phyloP scores from a whole-genome alignment of 2,113 vertebrate genomes.

The Pleuronectes platessa region DNA sequence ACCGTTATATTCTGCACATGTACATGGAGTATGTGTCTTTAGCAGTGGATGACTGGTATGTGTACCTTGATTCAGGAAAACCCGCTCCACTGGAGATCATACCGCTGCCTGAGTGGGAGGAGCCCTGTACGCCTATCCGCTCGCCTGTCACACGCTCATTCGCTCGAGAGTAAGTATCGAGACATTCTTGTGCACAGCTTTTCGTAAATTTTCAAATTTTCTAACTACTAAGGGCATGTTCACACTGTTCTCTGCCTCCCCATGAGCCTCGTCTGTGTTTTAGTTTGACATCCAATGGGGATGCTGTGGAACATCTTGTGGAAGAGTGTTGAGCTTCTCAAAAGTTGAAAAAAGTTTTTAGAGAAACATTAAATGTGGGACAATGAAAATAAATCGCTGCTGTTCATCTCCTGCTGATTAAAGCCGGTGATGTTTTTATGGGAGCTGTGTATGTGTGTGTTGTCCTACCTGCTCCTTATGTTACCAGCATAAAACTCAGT shows the following conservation, averaged over 20 bases:
- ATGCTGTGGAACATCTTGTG: not conserved
- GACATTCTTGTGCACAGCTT: not conserved
- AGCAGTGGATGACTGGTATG: constrained; percentile 31
- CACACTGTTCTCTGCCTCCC: constrained; percentile 40
- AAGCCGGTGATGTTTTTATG: constrained; percentile 10
- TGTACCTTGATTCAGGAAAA: constrained; percentile 83
- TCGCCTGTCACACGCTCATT: constrained; percentile 98
- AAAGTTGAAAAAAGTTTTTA: not conserved
- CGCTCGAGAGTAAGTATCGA: constrained; percentile 93
- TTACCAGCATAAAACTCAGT: constrained; percentile 12
- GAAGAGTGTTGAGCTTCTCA: not conserved
- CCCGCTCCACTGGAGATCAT: constrained; percentile 97
- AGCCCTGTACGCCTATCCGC: constrained; percentile 92
- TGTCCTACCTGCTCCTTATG: not conserved
- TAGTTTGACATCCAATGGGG: not conserved
- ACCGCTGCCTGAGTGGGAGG: constrained; percentile 94
- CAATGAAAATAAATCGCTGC: not conserved
- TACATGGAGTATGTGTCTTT: not conserved
- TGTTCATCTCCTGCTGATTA: constrained; percentile 1
- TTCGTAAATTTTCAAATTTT: constrained; percentile 7
- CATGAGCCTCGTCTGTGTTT: not conserved
- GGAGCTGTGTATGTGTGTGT: not conserved
- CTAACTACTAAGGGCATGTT: constrained; percentile 49
- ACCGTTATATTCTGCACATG: not conserved
- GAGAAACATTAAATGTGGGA: not conserved